Base-by-base conservation (phyloP, 30 jellyfish, hydroid and myxozoan genomes). In the Hydractinia echinata region DNA sequence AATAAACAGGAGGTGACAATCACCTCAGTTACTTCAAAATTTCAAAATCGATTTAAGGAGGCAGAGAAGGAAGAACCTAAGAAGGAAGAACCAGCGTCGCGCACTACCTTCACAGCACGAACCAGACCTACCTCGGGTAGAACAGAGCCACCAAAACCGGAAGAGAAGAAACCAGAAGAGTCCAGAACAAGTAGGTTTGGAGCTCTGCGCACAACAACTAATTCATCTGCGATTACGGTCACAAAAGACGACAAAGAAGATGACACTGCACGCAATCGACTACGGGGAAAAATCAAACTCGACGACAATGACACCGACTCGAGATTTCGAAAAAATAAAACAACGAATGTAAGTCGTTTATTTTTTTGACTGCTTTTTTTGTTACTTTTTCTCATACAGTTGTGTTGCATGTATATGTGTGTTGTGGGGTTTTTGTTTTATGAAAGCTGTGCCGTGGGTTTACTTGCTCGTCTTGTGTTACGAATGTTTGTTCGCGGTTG, bases 141-240 rank as follows among this genome's bases (percentile, higher is more conserved):
- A 55, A 78, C 76, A 66, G 97, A 89, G 56, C 69, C 56, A 39
- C 91, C 84, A 79, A 81, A 73, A 60, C 62, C 74, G 14, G 93
- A 77, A 70, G 88, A 83, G 50, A 79, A 61, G 70, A 68, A 61
- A 19, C 86, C 68, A 7, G 95, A 79, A 62, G 96, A 79, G 52
- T 84, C 76, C 51, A 58, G 96, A 84, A 20, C 89, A 89, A 61
- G 94, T 76, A 8, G 90, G 76, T 19, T n/a, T 4, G 74, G 74
- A n/a, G 19, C 74, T n/a, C 39, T 64, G 74, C 74, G 74, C 39
- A 4, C 74, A 13, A 30, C 44, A 30, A 30, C 44, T 0, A 30
- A 1, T 30, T 30, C 44, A 30, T 30, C 44, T 30, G 1, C 44
- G 44, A 30, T 30, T 30, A 30, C 44, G 2, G 44, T 30, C 44